Percentiles rank a stretch among this genome's conserved stretches.
These are phyloP conservation scores for Amphipyra tragopoginis DNA, from an alignment of 2,888 invertebrate species.

Conservation along the genomic window DNA sequence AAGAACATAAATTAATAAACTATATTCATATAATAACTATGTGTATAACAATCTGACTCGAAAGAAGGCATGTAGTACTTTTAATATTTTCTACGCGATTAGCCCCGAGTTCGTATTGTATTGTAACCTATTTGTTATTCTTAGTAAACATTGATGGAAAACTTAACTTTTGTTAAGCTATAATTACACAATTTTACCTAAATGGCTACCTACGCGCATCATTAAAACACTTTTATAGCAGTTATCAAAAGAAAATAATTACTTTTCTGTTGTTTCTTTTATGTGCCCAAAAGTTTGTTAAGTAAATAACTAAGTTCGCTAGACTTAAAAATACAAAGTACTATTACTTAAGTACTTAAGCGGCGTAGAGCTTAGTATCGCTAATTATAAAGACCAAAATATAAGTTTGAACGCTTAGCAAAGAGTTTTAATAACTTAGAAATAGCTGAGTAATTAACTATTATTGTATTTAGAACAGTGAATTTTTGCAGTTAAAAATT, in stretches of 20 bases:
- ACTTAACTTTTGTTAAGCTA: slow-evolving; percentile 21
- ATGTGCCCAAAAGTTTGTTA: slow-evolving; percentile 19
- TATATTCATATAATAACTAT: no score
- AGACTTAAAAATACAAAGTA: slow-evolving; percentile 39
- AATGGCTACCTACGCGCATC: slow-evolving; percentile 15
- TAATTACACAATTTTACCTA: slow-evolving; percentile 27
- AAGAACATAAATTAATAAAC: no score
- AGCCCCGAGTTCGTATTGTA: no score
- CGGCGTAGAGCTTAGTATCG: slow-evolving; percentile 23
- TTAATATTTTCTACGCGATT: no score
- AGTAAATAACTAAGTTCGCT: slow-evolving; percentile 31
- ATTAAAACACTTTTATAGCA: slow-evolving; percentile 27
- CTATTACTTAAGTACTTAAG: slow-evolving; percentile 25
- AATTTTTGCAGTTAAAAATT: not conserved
- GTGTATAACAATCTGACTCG: no score
- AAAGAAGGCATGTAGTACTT: no score
- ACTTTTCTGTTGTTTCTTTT: slow-evolving; percentile 38
- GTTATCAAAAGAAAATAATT: slow-evolving; percentile 43
- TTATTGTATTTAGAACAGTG: not conserved
- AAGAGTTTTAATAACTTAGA: slow-evolving; percentile 41
- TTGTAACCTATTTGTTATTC: slow-evolving; percentile 4
- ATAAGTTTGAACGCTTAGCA: slow-evolving; percentile 23
- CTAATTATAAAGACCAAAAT: slow-evolving; percentile 32
- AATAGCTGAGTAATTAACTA: slow-evolving; percentile 31
- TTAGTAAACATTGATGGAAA: slow-evolving; percentile 18